These are phyloP conservation scores for Yponomeuta cagnagella DNA, from an alignment of 2,888 invertebrate species.

Conservation along the genomic window DNA sequence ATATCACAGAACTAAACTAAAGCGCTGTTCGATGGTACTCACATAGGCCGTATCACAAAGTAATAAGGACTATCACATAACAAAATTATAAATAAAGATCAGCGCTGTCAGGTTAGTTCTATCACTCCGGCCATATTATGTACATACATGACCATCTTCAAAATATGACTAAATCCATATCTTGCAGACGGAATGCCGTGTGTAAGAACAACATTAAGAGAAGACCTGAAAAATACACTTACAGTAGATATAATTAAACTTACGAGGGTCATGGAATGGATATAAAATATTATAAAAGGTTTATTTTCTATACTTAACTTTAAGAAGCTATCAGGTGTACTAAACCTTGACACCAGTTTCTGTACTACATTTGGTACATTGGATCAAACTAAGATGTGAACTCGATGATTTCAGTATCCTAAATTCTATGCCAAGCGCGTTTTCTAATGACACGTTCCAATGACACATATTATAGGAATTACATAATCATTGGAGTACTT, in stretches of 20 bases:
- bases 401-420: too few species aligned
- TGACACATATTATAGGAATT: too few species aligned
- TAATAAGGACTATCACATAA: constrained; percentile 19
- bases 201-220: constrained; percentile 24
- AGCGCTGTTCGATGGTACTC: too few species aligned
- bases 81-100: not conserved
- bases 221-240: constrained; percentile 60
- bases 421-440: not conserved
- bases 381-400: not conserved
- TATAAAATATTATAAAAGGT: constrained; percentile 70
- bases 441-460: too few species aligned
- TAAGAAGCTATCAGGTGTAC: constrained; percentile 6
- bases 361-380: not conserved
- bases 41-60: too few species aligned
- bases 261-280: constrained; percentile 63
- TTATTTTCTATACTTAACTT: constrained; percentile 23
- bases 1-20: too few species aligned
- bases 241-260: constrained; percentile 51
- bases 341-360: not conserved
- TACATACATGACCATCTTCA: too few species aligned
- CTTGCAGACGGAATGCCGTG: too few species aligned
- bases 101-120: not conserved
- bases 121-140: too few species aligned
- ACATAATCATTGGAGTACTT: too few species aligned
- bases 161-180: too few species aligned